Evolutionary conservation across 1,140 invertebrate species (phyloP), one percentile per base, ranked within the genome.

Genomic region (Delia radicum): DNA sequence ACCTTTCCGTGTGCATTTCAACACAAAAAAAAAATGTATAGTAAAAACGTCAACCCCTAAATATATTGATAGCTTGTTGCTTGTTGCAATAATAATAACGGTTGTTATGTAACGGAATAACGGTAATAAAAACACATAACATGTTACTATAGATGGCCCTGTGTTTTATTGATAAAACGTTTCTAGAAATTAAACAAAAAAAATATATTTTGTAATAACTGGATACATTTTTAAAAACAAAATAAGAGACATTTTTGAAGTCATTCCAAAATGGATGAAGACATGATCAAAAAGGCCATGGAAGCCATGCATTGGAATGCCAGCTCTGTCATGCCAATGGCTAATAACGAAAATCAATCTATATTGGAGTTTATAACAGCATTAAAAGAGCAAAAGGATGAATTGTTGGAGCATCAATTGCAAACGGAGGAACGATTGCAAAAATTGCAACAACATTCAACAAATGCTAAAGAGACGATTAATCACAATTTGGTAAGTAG

Each of bases 271-370:
- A 69, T 67, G 63, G 48, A 76, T 21, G 75, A 74, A 29, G 72
- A 74, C 15, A 79, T 79, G 55, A 85, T 82, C 31, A 48, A 76
- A 62, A 77, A 81, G 26, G 83, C 83, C 2, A 85, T 85, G 83
- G 77, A 73, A 29, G 77, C 79, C 18, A 85, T 93, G 65, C 91
- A 91, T 1, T 93, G 91, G 90, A 81, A 86, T 13, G 87, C 90
- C 69, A 90, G 91, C 5, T 90, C 91, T 75, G 89, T 89, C 73
- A 88, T 93, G 77, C 92, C 92, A 3, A 89, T 93, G 73, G 91
- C 91, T 0, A 92, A 90, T 85, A 89, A 88, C n/a, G 91, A 92
- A 82, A 93, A 93, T 80, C 87, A 89, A 81, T 81, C 78, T 73
- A 84, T 93, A 12, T 90, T 93, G 77, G 84, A 84, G 74, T 74